These are phyloP conservation scores for Virgularia gustaviana DNA, from an alignment of 92 coral and sea anemone genomes.

Conservation along the genomic window DNA sequence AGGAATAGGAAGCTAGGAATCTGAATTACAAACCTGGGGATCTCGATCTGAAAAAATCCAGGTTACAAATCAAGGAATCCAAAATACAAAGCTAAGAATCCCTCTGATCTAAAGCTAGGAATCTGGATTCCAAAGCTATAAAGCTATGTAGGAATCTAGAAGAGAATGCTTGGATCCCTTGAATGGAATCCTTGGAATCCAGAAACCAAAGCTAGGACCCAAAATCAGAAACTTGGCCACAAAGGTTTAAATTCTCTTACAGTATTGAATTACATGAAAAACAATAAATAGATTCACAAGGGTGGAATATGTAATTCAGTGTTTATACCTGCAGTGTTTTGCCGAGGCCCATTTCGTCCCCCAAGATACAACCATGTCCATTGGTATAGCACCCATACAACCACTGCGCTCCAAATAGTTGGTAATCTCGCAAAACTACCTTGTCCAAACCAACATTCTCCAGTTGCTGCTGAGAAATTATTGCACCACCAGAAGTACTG, in stretches of 20 bases:
- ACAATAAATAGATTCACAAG: not conserved
- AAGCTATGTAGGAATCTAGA: too few species aligned
- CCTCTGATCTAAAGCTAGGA: too few species aligned
- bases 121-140: too few species aligned
- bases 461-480: slow-evolving; percentile 57
- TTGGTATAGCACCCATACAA: slow-evolving; percentile 48
- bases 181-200: too few species aligned
- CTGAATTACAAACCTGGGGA: too few species aligned
- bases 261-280: not conserved
- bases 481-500: not conserved
- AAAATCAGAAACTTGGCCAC: too few species aligned
- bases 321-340: slow-evolving; percentile 78
- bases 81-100: too few species aligned
- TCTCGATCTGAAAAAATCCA: too few species aligned
- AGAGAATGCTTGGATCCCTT: too few species aligned
- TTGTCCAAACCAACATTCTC: slow-evolving; percentile 63
- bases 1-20: too few species aligned
- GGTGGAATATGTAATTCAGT: not conserved
- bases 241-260: not conserved
- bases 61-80: too few species aligned
- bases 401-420: slow-evolving; percentile 75
- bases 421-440: slow-evolving; percentile 65
- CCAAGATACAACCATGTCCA: slow-evolving; percentile 73
- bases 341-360: slow-evolving; percentile 96
- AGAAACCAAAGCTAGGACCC: too few species aligned